Base-by-base conservation (phyloP, 1,140 invertebrate genomes). In the Penaeus indicus region DNA sequence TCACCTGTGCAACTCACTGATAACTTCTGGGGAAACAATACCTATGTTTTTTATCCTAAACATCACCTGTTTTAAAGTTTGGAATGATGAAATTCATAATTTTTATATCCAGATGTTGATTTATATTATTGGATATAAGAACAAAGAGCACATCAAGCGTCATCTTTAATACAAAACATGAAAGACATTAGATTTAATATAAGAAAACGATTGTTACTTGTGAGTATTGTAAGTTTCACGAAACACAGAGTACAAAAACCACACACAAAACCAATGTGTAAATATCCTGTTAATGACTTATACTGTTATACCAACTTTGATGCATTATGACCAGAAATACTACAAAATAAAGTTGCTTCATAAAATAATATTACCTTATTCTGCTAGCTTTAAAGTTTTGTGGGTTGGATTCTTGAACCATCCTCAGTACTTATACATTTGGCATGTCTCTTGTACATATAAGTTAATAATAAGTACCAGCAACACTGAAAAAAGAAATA, bases 181-280 rank as follows among this genome's bases (percentile, higher is more conserved):
- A 88, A 88, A 88, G 86, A 88, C 86, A 88, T 88, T 83, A 88
- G 86, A 88, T 83, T 88, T 75, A 88, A 72, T 72, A 83, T 77
- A 64, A 83, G 32, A 83, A 88, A 77, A 88, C 38, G 32, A 87
- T 87, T 60, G 62, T 27, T 86, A 64, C 62, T 42, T n/a, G 85
- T 69, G 54, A 85, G 47, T 85, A 77, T 62, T 38, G 80, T 47
- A 60, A 83, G 25, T 75, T 25, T 79, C 86, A 88, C 86, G 75
- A 88, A 54, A 88, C 80, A 88, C 85, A 86, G 25, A 79, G 83
- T 81, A 88, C 86, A 82, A 88, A 86, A 88, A 88, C 64, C 86
- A 86, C 86, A 88, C 86, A 86, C 63, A 83, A 86, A 88, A 88
- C 67, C 75, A 88, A 83, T 67, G 27, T 42, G 19, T 47, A 85